Evolutionary conservation across 2,888 invertebrate species (phyloP), one percentile per base, ranked within the genome.

Genomic region (Leptopterna dolabrata): DNA sequence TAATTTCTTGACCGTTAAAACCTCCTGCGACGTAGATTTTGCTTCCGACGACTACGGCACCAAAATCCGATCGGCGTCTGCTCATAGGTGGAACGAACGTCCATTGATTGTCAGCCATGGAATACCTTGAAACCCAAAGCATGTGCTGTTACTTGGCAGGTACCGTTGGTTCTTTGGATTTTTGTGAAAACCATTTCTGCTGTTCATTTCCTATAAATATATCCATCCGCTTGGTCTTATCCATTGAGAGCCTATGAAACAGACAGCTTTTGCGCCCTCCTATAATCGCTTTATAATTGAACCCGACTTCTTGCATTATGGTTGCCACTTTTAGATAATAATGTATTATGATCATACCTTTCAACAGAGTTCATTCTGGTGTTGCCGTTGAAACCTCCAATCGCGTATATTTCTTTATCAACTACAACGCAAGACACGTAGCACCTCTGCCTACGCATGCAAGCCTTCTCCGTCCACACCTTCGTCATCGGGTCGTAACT

Each of bases 311-410:
- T n/a, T n/a, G n/a, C n/a, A n/a, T n/a, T n/a, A n/a, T n/a, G n/a
- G n/a, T n/a, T n/a, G n/a, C n/a, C n/a, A n/a, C n/a, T n/a, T n/a
- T n/a, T n/a, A n/a, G n/a, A n/a, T n/a, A n/a, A n/a, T n/a, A n/a
- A n/a, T n/a, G n/a, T n/a, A n/a, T n/a, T 6, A 9, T 9, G 24
- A 2, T 55, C 0, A 30, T 96, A 97, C 19, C 95, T 83, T 91
- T 97, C 97, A 3, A 95, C 96, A 0, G 96, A 95, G 47, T 94
- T 94, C 94, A 97, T 94, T 89, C 97, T 94, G 11, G 94, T 94
- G 70, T 94, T 93, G 14, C 96, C 96, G 91, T 96, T 96, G 92
- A 95, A 96, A 0, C 97, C 97, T 0, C 97, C 97, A 90, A 97
- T 93, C 0, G 96, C 97, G 92, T 96, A 97, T 88, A 97, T 95